A percentile compares a stretch with the other conserved stretches of the same genome.
Conservation (phyloP, 2,797 vertebrate species). For the Hoplostethus atlanticus region DNA sequence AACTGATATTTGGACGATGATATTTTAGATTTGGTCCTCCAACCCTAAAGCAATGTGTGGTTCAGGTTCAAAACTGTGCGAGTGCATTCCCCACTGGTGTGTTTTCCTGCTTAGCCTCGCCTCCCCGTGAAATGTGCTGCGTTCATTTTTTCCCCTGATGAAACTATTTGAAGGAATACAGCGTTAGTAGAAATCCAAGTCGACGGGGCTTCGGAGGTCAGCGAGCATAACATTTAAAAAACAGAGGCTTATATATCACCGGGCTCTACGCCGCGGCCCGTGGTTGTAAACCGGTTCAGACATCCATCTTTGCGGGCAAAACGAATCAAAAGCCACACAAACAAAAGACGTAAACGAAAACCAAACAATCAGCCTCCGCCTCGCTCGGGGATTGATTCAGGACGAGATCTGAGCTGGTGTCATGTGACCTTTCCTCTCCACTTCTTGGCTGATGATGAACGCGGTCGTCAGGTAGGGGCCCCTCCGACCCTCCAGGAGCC, state of each 20-base stretch:
- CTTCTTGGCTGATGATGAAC: conserved; percentile 70
- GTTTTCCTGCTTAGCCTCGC: no score
- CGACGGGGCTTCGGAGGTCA: conserved; percentile 34
- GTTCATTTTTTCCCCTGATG: conserved; percentile 24
- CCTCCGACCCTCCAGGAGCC: conserved; percentile 52
- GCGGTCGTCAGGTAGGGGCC: conserved; percentile 48
- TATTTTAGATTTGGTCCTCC: no score
- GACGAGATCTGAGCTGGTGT: conserved; percentile 62
- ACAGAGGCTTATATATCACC: conserved; percentile 32
- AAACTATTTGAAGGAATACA: conserved; percentile 28
- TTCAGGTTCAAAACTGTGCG: no score
- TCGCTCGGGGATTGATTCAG: conserved; percentile 62
- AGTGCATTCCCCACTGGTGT: no score
- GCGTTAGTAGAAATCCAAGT: conserved; percentile 5
- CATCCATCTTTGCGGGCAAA: conserved; percentile 50
- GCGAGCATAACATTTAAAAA: conserved; percentile 47
- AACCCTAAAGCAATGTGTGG: no score
- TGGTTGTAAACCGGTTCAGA: conserved; percentile 39
- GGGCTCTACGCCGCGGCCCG: background rate
- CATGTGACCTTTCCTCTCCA: conserved; percentile 62
- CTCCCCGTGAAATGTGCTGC: background rate
- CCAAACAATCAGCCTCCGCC: conserved; percentile 64
- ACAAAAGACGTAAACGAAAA: conserved; percentile 53
- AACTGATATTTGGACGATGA: no score
- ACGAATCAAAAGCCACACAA: conserved; percentile 51